Conservation (phyloP, 2,113 vertebrate genomes). For the Ceyx melanurus region DNA sequence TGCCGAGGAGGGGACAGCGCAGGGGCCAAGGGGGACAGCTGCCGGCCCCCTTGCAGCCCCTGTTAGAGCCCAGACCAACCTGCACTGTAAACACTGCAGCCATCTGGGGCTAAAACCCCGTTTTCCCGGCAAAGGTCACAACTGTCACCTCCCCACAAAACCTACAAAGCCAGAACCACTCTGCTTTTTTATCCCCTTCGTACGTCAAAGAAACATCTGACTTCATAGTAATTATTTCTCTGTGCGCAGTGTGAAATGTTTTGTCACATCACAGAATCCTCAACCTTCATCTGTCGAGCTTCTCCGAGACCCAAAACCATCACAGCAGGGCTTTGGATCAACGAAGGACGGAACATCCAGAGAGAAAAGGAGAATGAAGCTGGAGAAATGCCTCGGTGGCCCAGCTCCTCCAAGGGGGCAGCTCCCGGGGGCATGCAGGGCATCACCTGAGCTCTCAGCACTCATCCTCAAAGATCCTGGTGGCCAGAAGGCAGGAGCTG, state of each 20-base stretch:
- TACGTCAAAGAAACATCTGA: background rate
- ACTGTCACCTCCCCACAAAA: background rate
- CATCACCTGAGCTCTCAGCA: background rate
- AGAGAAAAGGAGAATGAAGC: background rate
- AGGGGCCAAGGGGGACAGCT: too few relatives aligned
- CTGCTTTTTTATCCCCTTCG: background rate
- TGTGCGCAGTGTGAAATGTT: background rate
- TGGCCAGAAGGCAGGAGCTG: background rate
- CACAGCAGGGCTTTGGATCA: background rate
- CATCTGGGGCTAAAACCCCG: background rate
- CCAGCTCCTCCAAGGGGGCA: background rate
- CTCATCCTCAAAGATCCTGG: background rate
- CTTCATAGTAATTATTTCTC: background rate
- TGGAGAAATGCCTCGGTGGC: background rate
- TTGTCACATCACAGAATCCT: background rate
- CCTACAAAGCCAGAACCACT: background rate
- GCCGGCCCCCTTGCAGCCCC: too few relatives aligned
- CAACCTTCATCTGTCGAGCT: background rate
- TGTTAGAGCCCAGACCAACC: background rate
- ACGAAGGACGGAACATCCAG: background rate
- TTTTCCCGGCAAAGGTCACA: background rate
- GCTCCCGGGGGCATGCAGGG: fast-evolving
- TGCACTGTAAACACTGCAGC: background rate
- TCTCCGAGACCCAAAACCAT: background rate
- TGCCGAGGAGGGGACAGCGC: too few relatives aligned